These are phyloP conservation scores for Philypnodon macrostomus DNA, from an alignment of 2,797 vertebrate genomes.

Conservation along the genomic window DNA sequence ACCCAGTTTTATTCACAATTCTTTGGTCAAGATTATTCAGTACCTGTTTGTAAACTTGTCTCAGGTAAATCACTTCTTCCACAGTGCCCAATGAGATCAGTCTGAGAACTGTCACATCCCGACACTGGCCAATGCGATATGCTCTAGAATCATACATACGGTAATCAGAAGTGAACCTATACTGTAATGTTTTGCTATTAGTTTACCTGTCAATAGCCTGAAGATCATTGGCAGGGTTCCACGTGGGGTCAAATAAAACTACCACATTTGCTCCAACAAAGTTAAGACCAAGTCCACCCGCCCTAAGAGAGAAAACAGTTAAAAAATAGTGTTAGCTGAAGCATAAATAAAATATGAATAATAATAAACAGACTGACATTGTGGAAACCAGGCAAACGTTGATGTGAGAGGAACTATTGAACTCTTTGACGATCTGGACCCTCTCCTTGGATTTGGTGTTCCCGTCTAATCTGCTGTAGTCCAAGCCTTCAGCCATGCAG, in stretches of 20 bases:
- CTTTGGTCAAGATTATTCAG: too few relatives aligned
- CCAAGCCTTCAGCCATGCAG: conserved; percentile 92
- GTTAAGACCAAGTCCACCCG: conserved; percentile 94
- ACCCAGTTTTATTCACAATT: too few relatives aligned
- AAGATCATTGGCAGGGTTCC: conserved; percentile 98
- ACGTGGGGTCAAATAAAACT: conserved; percentile 94
- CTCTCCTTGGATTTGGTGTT: conserved; percentile 91
- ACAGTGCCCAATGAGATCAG: conserved; percentile 93
- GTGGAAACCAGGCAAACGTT: conserved; percentile 95
- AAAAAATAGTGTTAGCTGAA: background rate
- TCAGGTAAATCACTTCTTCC: conserved; percentile 93
- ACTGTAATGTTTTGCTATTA: background rate
- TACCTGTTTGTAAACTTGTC: conserved; percentile 98
- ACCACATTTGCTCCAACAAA: conserved; percentile 95
- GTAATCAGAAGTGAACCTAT: background rate
- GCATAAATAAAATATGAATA: background rate
- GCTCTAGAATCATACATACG: conserved; percentile 71
- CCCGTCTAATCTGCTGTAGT: conserved; percentile 91
- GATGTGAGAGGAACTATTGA: conserved; percentile 85
- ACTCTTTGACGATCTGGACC: conserved; percentile 88
- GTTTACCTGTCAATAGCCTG: conserved; percentile 94
- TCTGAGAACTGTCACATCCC: conserved; percentile 90
- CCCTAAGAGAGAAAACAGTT: conserved; percentile 72
- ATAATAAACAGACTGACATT: conserved; percentile 79
- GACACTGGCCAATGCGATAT: conserved; percentile 93